phyloP scores from a whole-genome alignment of 2,888 invertebrate genomes.

The Crocallis elinguaria region DNA sequence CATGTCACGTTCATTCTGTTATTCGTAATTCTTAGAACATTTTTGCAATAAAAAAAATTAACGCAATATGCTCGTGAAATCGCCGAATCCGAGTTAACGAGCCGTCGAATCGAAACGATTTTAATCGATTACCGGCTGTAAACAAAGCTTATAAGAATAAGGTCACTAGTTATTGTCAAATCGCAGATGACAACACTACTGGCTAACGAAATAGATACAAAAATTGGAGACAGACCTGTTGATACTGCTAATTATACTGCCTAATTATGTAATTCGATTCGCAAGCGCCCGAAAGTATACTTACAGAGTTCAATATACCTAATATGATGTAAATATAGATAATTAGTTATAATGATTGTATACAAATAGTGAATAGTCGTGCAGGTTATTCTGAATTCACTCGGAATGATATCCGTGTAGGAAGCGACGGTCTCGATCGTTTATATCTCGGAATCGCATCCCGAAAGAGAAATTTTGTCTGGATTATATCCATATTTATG shows the following conservation, averaged over 20 bases:
- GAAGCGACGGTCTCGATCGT: too few species aligned
- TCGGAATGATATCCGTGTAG: too few species aligned
- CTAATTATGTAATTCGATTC: conserved; percentile 33
- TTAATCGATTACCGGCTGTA: conserved; percentile 37
- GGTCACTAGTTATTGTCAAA: conserved; percentile 38
- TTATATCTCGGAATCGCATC: too few species aligned
- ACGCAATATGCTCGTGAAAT: background rate
- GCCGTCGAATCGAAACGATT: conserved; percentile 39
- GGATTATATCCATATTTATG: too few species aligned
- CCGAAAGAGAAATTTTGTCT: too few species aligned
- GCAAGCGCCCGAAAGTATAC: conserved; percentile 16
- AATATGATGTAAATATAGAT: background rate
- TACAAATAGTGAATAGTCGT: too few species aligned
- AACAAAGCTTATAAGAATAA: conserved; percentile 41
- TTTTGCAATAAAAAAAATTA: background rate
- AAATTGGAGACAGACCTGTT: conserved; percentile 7
- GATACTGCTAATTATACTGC: conserved; percentile 10
- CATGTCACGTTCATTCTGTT: background rate
- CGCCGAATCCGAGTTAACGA: conserved; percentile 15
- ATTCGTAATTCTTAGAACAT: background rate
- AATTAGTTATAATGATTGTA: too few species aligned
- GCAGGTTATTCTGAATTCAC: too few species aligned
- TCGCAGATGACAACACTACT: conserved; percentile 33
- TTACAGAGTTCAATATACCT: background rate
- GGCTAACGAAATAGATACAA: conserved; percentile 31